Evolutionary conservation across 2,888 invertebrate genomes (phyloP).

Genomic region (Cheilosia urbana): DNA sequence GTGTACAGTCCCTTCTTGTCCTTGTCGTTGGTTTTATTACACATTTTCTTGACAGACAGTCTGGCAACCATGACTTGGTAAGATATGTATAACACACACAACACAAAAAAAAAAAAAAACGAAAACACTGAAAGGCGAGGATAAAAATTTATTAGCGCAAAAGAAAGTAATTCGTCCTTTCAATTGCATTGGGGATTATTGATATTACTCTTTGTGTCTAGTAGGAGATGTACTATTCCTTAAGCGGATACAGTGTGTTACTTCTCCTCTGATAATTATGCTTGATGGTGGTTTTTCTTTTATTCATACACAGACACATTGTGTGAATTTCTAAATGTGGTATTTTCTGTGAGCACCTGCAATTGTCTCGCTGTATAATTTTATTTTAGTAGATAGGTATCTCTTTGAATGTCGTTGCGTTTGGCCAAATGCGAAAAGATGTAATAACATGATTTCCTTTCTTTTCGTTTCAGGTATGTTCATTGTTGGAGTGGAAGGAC

Average conservation of each 20-base stretch:
- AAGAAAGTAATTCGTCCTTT: constrained; percentile 70
- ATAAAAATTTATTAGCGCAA: constrained; percentile 72
- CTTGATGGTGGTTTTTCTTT: constrained; percentile 25
- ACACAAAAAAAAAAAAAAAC: constrained; percentile 19
- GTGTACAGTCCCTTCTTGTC: constrained; percentile 15
- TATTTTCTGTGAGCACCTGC: neutral
- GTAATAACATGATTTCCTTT: constrained; percentile 11
- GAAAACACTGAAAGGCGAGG: constrained; percentile 11
- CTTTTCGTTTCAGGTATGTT: constrained; percentile 39
- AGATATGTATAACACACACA: constrained; percentile 22
- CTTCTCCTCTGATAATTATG: constrained; percentile 28
- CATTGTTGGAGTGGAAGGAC: neutral
- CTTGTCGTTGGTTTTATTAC: constrained; percentile 60
- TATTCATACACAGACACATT: constrained; percentile 20
- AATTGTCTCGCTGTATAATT: neutral
- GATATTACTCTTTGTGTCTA: constrained; percentile 54
- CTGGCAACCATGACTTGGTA: constrained; percentile 59
- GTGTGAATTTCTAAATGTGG: neutral
- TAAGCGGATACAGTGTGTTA: constrained; percentile 1
- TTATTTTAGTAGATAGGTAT: neutral
- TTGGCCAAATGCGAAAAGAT: neutral
- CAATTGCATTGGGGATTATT: constrained; percentile 73
- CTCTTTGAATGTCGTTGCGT: neutral
- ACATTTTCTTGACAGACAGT: constrained; percentile 72
- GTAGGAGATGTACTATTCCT: neutral